Evolutionary conservation across 2,888 invertebrate genomes (phyloP), one percentile per base, ranked within the genome.

Genomic region (Drosophila borealis): DNA sequence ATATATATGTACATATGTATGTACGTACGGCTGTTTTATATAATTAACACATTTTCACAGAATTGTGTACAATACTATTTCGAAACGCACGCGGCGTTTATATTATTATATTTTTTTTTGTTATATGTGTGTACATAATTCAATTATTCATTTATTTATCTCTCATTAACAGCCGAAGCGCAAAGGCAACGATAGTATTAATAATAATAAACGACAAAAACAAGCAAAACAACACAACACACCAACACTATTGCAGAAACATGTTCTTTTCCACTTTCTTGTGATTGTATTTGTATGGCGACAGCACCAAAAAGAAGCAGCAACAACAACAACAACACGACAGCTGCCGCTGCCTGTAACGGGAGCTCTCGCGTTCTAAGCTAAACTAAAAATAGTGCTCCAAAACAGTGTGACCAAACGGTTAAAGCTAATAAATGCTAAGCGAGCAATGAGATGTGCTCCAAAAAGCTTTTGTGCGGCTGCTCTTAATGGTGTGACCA

Each of bases 81-180:
- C 29, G 57, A 67, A 69, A 70, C 67, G 65, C 65, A 75, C 68
- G 68, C 78, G 71, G 71, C 68, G 64, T 69, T 71, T 65, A 63
- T 75, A 69, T 73, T 70, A 77, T 51, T 61, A 59, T 64, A 48
- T 21, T 51, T 53, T 57, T 73, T 70, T 80, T 51, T 61, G 57
- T 63, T 48, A 21, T 51, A 56, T 57, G 56, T 80, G 54, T 62
- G 72, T 63, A 78, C 78, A 78, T 85, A 88, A 85, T 88, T 85
- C 78, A 88, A 85, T 85, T 88, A 85, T 85, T 86, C 81, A 85
- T 86, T 84, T 88, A 86, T 85, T 85, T 85, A 85, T 85, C 86
- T 80, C 80, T 78, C 73, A 86, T 89, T 89, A 86, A 89, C 84
- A 78, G 19, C 25, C 62, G 67, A 53, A 72, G 65, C 71, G 67